Percentiles rank a stretch among this genome's conserved stretches.
Evolutionary conservation across 2,797 vertebrate species (phyloP).

Genomic region (Micrastur ruficollis): DNA sequence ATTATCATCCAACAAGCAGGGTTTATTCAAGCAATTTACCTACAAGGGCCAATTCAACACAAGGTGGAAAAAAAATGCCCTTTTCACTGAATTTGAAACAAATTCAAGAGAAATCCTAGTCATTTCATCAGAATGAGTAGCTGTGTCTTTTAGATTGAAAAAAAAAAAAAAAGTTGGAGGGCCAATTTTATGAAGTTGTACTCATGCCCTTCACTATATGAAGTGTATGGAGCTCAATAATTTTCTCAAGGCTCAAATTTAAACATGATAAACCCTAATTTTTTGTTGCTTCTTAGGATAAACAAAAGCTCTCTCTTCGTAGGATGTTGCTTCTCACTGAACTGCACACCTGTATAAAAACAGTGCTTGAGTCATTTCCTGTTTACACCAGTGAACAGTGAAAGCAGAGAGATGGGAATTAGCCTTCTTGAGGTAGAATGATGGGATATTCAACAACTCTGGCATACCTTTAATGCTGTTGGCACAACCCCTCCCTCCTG

Average conservation of each 20-base stretch:
- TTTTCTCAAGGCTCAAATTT: not conserved
- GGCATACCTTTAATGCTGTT: not conserved
- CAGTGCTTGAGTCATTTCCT: not conserved
- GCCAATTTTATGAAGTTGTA: not conserved
- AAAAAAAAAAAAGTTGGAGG: not conserved
- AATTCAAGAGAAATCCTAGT: not conserved
- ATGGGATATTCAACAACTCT: not conserved
- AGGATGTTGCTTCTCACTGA: not conserved
- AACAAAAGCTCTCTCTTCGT: not conserved
- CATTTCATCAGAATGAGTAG: not conserved
- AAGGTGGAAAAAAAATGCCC: not conserved
- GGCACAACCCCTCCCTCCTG: not conserved
- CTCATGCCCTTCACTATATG: not conserved
- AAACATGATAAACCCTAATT: not conserved
- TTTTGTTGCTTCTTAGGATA: not conserved
- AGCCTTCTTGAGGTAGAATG: not conserved
- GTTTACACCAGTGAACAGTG: not conserved
- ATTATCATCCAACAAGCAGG: conserved; percentile 46
- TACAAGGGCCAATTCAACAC: not conserved
- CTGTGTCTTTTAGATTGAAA: not conserved
- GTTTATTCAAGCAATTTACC: conserved; percentile 39
- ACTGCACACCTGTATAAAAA: not conserved
- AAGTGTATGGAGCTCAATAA: not conserved
- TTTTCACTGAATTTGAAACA: not conserved
- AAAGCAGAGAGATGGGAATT: not conserved